Evolutionary conservation across 2,113 vertebrate species (phyloP).

Genomic region (Herpetotheres cachinnans): DNA sequence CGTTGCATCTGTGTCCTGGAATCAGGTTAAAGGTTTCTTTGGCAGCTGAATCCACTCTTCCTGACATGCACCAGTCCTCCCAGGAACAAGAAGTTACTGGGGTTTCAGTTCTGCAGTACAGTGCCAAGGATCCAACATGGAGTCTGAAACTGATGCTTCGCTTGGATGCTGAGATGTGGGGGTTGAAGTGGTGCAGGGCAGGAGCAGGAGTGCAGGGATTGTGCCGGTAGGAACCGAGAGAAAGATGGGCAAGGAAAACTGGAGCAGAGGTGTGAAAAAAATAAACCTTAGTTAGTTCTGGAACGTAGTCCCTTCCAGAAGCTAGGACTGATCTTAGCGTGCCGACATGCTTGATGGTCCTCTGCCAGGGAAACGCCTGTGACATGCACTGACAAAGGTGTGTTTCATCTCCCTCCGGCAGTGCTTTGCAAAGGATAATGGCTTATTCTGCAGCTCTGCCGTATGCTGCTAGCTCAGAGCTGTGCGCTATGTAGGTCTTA

Average conservation of each 20-base stretch:
- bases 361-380: not conserved
- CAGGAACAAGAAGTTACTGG: not conserved
- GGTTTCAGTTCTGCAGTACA: not conserved
- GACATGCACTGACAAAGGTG: not conserved
- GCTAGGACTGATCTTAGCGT: not conserved
- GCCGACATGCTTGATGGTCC: rapidly evolving
- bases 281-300: not conserved
- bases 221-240: rapidly evolving
- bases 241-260: not conserved
- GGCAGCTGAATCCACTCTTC: not conserved
- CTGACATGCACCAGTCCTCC: not conserved
- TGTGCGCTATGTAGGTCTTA: not conserved
- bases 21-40: not conserved
- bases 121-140: not conserved
- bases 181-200: not conserved
- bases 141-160: not conserved
- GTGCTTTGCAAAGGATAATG: not conserved
- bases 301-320: not conserved
- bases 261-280: not conserved
- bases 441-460: not conserved
- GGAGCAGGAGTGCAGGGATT: not conserved
- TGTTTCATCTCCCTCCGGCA: not conserved
- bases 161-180: not conserved
- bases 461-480: not conserved
- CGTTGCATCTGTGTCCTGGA: not conserved